These are phyloP conservation scores for Drosophila maculinotata DNA, from an alignment of 2,888 invertebrate genomes.

Conservation along the genomic window DNA sequence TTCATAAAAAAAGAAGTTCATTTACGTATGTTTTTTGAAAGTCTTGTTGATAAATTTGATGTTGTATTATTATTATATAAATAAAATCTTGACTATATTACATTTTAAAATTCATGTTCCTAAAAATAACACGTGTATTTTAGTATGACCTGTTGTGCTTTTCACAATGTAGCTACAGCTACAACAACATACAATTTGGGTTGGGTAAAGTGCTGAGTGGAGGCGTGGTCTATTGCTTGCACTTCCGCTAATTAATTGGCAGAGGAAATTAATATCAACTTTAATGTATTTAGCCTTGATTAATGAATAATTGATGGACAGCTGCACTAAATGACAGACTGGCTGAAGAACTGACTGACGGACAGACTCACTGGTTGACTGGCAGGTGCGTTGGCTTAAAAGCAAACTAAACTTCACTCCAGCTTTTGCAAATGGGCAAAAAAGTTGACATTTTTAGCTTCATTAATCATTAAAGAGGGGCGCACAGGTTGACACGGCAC, in stretches of 20 bases:
- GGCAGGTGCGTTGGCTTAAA: slow-evolving; percentile 47
- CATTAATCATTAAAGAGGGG: slow-evolving; percentile 73
- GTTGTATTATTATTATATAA: no score
- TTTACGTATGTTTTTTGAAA: no score
- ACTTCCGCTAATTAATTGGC: slow-evolving; percentile 75
- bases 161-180: slow-evolving; percentile 1
- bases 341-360: slow-evolving; percentile 8
- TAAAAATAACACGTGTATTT: no score
- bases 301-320: slow-evolving; percentile 72
- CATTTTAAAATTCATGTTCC: no score
- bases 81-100: no score
- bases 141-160: no score
- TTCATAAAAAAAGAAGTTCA: no score
- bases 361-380: slow-evolving; percentile 5
- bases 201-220: slow-evolving; percentile 2
- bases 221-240: slow-evolving; percentile 16
- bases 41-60: no score
- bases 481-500: slow-evolving; percentile 54
- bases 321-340: slow-evolving; percentile 28
- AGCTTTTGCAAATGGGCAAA: slow-evolving; percentile 27
- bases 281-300: slow-evolving; percentile 74
- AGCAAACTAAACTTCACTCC: slow-evolving; percentile 29
- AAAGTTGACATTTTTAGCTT: slow-evolving; percentile 71
- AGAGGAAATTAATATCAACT: slow-evolving; percentile 70
- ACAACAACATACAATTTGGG: slow-evolving; percentile 5